These are phyloP conservation scores for Menidia menidia DNA, from an alignment of 2,797 vertebrate genomes.

Conservation along the genomic window DNA sequence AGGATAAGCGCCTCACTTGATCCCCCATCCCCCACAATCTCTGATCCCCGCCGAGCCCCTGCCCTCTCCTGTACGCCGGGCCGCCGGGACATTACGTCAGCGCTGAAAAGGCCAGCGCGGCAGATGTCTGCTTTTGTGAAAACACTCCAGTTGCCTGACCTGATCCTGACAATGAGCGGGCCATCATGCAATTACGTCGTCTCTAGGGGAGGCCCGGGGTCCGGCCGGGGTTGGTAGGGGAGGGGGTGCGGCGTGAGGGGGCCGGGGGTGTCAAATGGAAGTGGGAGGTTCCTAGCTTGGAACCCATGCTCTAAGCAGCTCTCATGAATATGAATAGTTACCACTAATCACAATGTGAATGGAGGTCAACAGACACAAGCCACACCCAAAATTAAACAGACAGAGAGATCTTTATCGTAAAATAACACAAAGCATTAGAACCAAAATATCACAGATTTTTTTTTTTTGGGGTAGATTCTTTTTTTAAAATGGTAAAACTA, in stretches of 20 bases:
- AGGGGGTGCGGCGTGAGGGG: conserved; percentile 7
- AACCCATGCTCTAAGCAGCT: conserved; percentile 1
- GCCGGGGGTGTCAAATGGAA: conserved; percentile 31
- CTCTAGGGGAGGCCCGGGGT: conserved; percentile 34
- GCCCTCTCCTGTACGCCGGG: conserved; percentile 9
- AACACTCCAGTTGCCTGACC: conserved; percentile 69
- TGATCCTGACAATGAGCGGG: conserved; percentile 77
- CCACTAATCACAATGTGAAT: conserved; percentile 67
- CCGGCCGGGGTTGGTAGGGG: not conserved
- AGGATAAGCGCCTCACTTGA: conserved; percentile 13
- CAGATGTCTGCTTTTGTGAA: conserved; percentile 82
- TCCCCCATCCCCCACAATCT: conserved; percentile 34
- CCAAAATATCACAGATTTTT: not conserved
- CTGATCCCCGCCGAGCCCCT: conserved; percentile 18
- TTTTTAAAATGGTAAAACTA: not conserved
- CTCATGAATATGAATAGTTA: conserved; percentile 68
- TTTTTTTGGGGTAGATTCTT: too few species aligned
- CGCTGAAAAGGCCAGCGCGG: conserved; percentile 66
- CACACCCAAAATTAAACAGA: conserved; percentile 28
- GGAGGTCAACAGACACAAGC: conserved; percentile 19
- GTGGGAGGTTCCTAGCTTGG: conserved; percentile 46
- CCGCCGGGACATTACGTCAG: conserved; percentile 72
- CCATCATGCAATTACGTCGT: conserved; percentile 73
- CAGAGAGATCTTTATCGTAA: not conserved
- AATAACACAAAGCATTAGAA: conserved; percentile 5